Conservation (phyloP, 2,888 invertebrate species). For the Xestia sexstrigata region DNA sequence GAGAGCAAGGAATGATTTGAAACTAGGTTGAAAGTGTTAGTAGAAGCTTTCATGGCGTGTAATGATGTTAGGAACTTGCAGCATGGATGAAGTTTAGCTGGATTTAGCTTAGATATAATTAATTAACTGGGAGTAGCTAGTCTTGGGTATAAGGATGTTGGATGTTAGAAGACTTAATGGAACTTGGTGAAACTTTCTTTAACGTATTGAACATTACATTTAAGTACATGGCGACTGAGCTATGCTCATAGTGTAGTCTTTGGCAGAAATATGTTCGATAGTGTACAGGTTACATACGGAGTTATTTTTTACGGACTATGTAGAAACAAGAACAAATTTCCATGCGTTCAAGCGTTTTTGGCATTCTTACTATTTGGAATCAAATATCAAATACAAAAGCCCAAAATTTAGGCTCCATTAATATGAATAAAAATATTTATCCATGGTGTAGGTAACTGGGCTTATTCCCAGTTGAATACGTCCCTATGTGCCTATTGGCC, state of each 20-base stretch:
- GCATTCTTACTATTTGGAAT: too few species aligned
- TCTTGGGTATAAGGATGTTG: neutral
- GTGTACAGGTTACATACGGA: too few species aligned
- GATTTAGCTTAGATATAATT: conserved; percentile 4
- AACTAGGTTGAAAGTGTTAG: conserved; percentile 40
- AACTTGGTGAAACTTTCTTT: neutral
- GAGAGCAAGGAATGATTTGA: conserved; percentile 24
- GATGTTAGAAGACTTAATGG: neutral
- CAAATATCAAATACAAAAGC: too few species aligned
- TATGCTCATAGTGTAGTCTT: neutral
- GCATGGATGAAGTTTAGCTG: conserved; percentile 3
- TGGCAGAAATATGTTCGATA: too few species aligned
- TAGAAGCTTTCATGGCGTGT: conserved; percentile 25
- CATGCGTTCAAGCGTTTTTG: too few species aligned
- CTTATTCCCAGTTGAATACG: too few species aligned
- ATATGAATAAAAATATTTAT: too few species aligned
- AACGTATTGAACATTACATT: neutral
- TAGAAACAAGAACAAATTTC: too few species aligned
- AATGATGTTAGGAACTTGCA: conserved; percentile 42
- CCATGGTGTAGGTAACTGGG: too few species aligned
- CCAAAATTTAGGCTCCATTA: too few species aligned
- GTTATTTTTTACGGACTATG: too few species aligned
- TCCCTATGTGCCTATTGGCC: too few species aligned
- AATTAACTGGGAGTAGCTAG: neutral
- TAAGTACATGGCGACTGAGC: neutral